A percentile compares a stretch with the other conserved stretches of the same genome.
Conservation (phyloP, 2,888 invertebrate species). For the Amiota minor region DNA sequence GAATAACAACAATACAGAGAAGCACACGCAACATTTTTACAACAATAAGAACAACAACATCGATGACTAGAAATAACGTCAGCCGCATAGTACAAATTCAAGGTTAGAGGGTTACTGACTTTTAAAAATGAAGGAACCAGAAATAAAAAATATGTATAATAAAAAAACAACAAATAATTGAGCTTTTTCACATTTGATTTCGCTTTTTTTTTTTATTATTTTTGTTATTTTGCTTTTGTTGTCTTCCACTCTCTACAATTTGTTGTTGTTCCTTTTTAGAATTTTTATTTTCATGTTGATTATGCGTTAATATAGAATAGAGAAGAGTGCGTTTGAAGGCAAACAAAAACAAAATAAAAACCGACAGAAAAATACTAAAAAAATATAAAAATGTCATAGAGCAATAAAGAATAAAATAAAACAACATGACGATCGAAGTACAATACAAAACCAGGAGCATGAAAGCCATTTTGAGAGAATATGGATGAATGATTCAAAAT, state of each 20-base stretch:
- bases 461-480: constrained; percentile 38
- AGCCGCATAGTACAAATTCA: constrained; percentile 64
- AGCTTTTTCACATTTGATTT: constrained; percentile 38
- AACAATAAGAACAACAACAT: constrained; percentile 38
- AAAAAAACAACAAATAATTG: constrained; percentile 51
- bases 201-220: constrained; percentile 20
- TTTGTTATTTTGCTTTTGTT: background rate
- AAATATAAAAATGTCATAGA: constrained; percentile 30
- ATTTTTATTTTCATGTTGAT: constrained; percentile 16
- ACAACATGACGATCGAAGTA: constrained; percentile 31
- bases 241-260: background rate
- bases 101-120: constrained; percentile 72
- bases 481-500: constrained; percentile 57
- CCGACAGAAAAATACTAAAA: constrained; percentile 38
- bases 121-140: constrained; percentile 56
- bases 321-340: constrained; percentile 19
- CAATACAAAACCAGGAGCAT: background rate
- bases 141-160: constrained; percentile 24
- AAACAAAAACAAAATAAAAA: constrained; percentile 24
- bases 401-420: constrained; percentile 36
- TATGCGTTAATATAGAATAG: constrained; percentile 12
- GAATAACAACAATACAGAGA: constrained; percentile 17
- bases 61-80: constrained; percentile 36
- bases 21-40: constrained; percentile 18
- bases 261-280: constrained; percentile 47